Base-by-base conservation (phyloP, 30 jellyfish, hydroid and myxozoan species). In the Hydractinia echinata region DNA sequence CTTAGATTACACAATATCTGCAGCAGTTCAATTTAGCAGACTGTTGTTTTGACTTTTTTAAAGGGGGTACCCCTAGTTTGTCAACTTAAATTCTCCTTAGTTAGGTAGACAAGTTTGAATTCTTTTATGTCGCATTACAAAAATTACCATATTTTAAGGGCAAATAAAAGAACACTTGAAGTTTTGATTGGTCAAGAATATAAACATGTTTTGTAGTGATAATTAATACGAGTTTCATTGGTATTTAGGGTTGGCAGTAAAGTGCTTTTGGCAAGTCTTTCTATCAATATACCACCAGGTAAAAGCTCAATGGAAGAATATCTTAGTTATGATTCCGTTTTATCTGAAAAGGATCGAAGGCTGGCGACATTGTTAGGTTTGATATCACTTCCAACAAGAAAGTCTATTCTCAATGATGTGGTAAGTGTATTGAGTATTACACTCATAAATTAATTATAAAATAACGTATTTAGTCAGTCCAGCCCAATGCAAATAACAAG, bases 231-330 rank as follows among this genome's bases (percentile, higher is more conserved):
- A 19, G 18, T 18, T n/a, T 55, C 55, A 16, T 7, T 60, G 48
- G 15, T 55, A 18, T 68, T 58, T 67, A 94, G 97, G 83, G 83
- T 94, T 51, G 94, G 99, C 81, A 71, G 96, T 76, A 89, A 88
- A 74, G 99, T 94, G 4, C 88, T 87, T 61, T 85, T 89, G 54
- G 96, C 99, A 30, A 89, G 97, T 30, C 83, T 94, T 69, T 84
- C 99, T 48, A 92, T 94, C 76, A 94, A 94, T 56, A 82, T 87
- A 52, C 81, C 99, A 19, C 97, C 97, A 66, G 99, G 97, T 7
- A 81, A 85, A 60, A 88, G 99, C 73, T 90, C 90, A 55, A 70
- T 88, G 85, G 97, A 89, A 73, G 94, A 72, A 54, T 89, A 94
- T 66, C 82, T 94, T 68, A 85, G 85, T 53, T 93, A 88, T 76